Percentiles rank a stretch among this genome's conserved stretches.
Conservation (phyloP, 2,113 vertebrate genomes). For the Solea senegalensis region DNA sequence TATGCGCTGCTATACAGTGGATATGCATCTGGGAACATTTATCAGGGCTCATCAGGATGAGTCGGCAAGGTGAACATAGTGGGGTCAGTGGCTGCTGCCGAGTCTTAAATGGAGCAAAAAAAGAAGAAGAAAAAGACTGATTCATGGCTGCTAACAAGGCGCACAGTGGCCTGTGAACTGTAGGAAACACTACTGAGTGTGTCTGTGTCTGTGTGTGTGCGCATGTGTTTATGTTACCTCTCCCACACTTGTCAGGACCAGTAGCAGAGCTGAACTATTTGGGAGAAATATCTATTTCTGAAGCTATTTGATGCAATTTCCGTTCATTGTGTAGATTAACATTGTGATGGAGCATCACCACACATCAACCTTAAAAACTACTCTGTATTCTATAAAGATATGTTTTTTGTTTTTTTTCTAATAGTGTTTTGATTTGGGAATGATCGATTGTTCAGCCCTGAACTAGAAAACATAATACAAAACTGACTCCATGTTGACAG, state of each 20-base stretch:
- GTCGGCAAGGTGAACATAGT: constrained; percentile 50
- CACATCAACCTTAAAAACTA: too few species aligned
- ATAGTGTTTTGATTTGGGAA: too few species aligned
- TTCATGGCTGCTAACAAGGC: constrained; percentile 67
- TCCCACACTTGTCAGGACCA: too few species aligned
- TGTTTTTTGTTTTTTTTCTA: too few species aligned
- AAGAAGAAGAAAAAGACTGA: constrained; percentile 50
- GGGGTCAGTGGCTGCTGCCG: constrained; percentile 66
- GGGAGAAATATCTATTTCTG: too few species aligned
- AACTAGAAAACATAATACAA: too few species aligned
- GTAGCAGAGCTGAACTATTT: too few species aligned
- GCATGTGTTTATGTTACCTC: constrained; percentile 6
- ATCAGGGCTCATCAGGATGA: constrained; percentile 62
- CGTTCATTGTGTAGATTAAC: too few species aligned
- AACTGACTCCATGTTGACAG: background rate
- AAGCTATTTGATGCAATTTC: too few species aligned
- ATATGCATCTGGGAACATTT: constrained; percentile 78
- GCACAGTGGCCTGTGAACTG: constrained; percentile 47
- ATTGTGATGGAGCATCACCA: too few species aligned
- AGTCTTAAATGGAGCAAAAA: constrained; percentile 39
- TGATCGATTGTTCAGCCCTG: too few species aligned
- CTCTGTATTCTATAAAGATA: too few species aligned
- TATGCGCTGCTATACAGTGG: constrained; percentile 1
- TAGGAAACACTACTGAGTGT: constrained; percentile 7
- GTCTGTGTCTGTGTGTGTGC: constrained; percentile 15